Percentiles rank a stretch among this genome's conserved stretches.
Conservation (phyloP, 2,113 vertebrate species). For the Beaufortia kweichowensis region DNA sequence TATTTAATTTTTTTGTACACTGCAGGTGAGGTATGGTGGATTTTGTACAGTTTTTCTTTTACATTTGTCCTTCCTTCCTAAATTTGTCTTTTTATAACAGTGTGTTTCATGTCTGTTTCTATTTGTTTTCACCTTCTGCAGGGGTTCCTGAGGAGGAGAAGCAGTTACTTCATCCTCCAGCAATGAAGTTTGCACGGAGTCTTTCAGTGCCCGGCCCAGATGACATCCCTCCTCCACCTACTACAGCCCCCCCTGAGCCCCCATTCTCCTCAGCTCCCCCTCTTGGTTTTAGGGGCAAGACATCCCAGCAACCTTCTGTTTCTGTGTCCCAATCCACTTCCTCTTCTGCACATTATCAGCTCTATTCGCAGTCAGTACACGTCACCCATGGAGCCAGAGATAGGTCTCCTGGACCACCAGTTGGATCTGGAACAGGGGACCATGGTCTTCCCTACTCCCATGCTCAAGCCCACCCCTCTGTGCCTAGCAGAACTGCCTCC, state of each 20-base stretch:
- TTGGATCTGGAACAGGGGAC: constrained; percentile 57
- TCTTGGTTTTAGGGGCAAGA: constrained; percentile 73
- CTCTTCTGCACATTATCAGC: constrained; percentile 78
- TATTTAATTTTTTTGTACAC: not conserved
- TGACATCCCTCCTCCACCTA: constrained; percentile 91
- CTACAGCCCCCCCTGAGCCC: constrained; percentile 86
- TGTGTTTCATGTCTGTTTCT: not conserved
- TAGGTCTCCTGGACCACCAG: constrained; percentile 62
- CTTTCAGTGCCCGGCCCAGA: constrained; percentile 89
- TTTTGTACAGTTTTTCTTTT: not conserved
- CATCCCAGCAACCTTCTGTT: constrained; percentile 76
- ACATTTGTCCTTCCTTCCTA: not conserved
- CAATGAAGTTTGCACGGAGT: constrained; percentile 88
- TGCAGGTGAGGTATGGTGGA: no score
- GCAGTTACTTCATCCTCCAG: constrained; percentile 83
- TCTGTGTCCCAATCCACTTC: constrained; percentile 72
- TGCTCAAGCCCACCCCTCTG: constrained; percentile 65
- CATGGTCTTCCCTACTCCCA: constrained; percentile 66
- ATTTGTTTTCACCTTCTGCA: constrained; percentile 56
- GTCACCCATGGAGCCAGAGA: constrained; percentile 70
- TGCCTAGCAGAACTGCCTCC: constrained; percentile 72
- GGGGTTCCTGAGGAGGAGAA: constrained; percentile 85
- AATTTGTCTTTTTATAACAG: not conserved
- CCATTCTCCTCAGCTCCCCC: constrained; percentile 84
- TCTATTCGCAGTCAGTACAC: constrained; percentile 70